Base-by-base conservation (phyloP, 2,888 invertebrate species). In the Orthosia cruda region DNA sequence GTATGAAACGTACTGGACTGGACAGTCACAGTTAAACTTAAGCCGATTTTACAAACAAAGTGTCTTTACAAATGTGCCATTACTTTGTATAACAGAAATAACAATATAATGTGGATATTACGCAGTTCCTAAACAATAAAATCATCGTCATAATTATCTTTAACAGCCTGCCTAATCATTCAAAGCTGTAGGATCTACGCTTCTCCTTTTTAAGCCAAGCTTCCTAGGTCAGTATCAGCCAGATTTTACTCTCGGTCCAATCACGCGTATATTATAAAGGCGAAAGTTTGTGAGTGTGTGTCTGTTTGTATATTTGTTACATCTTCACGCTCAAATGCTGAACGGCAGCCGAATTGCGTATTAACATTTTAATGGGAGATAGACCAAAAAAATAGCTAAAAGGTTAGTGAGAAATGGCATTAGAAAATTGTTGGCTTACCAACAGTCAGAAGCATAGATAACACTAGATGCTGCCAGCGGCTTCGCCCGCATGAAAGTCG, bases 21-120 rank as follows among this genome's bases (percentile, higher is more conserved):
- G 68, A 58, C 83, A 62, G 13, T 16, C 45, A 72, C 78, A 55
- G 78, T 77, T 77, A 80, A 67, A 61, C 50, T 45, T 71, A 80
- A 81, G 68, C 83, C 62, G 69, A 81, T 68, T 82, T 77, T 49
- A 58, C 40, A 49, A 69, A 68, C 50, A 50, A 26, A 50, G 23
- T 59, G 7, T 66, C n/a, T 62, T 61, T 23, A 13, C 32, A 52
- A 73, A 40, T 65, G 12, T 2, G 20, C 49, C 47, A 72, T 58
- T 20, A 61, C 26, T 76, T 61, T 69, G 67, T 70, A n/a, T 45
- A 45, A 50, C 61, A 78, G 20, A 18, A 26, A 23, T 4, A 20
- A 78, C 49, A 78, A 47, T 55, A 26, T 18, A n/a, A 26, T 77
- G 23, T 49, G 16, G 20, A 61, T 45, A 26, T 49, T 11, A 50